Percentiles rank a stretch among this genome's conserved stretches.
These are phyloP conservation scores for Crematogaster levior DNA, from an alignment of 2,888 invertebrate species.

Conservation along the genomic window DNA sequence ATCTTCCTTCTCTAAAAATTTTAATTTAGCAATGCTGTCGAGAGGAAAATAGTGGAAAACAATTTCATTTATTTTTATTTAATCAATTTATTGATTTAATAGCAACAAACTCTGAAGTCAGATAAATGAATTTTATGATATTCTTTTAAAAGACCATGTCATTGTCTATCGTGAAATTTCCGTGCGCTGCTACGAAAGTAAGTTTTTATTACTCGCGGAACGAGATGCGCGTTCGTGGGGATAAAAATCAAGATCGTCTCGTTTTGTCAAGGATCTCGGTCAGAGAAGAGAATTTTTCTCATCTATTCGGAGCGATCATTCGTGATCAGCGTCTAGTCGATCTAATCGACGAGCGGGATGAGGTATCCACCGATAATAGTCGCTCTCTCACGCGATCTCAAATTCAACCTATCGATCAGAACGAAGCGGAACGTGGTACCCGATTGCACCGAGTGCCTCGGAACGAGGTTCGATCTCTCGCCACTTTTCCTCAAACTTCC, in stretches of 20 bases:
- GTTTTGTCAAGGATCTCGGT: constrained; percentile 35
- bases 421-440: constrained; percentile 44
- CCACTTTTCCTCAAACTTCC: constrained; percentile 32
- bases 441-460: constrained; percentile 59
- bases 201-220: background rate
- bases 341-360: constrained; percentile 60
- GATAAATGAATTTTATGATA: background rate
- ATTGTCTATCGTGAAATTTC: background rate
- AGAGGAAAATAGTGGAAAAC: background rate
- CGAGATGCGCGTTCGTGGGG: background rate
- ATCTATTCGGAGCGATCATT: constrained; percentile 62
- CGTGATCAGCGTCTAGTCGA: constrained; percentile 67
- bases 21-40: constrained; percentile 7
- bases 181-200: background rate
- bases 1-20: background rate
- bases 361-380: constrained; percentile 64
- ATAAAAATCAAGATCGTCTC: constrained; percentile 37
- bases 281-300: constrained; percentile 45
- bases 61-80: no score
- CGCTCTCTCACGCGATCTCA: constrained; percentile 72
- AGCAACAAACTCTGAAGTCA: background rate
- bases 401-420: constrained; percentile 72
- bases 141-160: background rate
- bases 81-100: background rate
- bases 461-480: constrained; percentile 55